These are phyloP conservation scores for Polypterus senegalus DNA, from an alignment of 2,113 vertebrate genomes.

Conservation along the genomic window DNA sequence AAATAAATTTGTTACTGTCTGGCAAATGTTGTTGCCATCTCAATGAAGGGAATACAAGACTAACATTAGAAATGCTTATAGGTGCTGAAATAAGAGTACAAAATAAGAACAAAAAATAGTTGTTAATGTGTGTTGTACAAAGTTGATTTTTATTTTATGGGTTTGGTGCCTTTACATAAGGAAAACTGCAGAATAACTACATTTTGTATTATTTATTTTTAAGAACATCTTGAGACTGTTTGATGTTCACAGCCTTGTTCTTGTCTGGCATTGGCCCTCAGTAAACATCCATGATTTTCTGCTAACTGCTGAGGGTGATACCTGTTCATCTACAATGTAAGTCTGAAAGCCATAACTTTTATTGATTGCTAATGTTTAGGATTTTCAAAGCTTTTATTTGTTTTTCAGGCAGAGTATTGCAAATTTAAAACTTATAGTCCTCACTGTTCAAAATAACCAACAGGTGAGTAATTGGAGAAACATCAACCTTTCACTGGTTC, in stretches of 20 bases:
- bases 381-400: conserved; percentile 11
- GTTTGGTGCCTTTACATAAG: no score
- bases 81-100: no score
- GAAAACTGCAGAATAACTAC: no score
- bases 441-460: conserved; percentile 48
- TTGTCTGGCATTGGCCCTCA: conserved; percentile 68
- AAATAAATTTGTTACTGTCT: no score
- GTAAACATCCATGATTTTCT: conserved; percentile 69
- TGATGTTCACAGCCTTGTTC: conserved; percentile 64
- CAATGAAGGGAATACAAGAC: no score
- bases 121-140: no score
- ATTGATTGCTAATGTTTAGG: no score
- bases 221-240: conserved; percentile 74
- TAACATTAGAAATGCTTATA: no score
- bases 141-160: no score
- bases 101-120: no score
- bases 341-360: conserved; percentile 6
- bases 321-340: conserved; percentile 52
- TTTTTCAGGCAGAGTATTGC: conserved; percentile 61
- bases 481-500: no score
- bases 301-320: conserved; percentile 69
- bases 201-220: conserved; percentile 10
- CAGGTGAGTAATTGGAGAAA: conserved; percentile 42
- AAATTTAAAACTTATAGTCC: conserved; percentile 68
- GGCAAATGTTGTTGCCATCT: no score